Evolutionary conservation across 2,888 invertebrate species (phyloP), one percentile per base, ranked within the genome.

Genomic region (Pilophorus perplexus): DNA sequence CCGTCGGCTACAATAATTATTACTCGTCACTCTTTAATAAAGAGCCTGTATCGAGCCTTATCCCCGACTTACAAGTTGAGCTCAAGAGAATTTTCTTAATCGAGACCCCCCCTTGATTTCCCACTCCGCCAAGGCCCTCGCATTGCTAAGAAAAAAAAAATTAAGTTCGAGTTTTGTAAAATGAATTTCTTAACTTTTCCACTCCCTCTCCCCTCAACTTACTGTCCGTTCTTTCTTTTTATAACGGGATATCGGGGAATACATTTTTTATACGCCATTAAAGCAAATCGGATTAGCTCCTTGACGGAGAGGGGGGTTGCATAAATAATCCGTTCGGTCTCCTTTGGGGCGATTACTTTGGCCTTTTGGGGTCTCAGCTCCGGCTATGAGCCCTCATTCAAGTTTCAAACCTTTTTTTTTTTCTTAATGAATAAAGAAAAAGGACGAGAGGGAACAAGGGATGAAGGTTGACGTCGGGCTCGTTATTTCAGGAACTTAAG

Each of bases 281-380:
- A 52, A 27, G 52, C 52, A 52, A 50, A 52, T 27, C 52, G 27
- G 52, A 52, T 52, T 52, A 52, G 27, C 23, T 28, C 27, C 27
- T 52, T 52, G 52, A 52, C 28, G 52, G 52, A 33, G 52, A n/a
- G n/a, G n/a, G n/a, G n/a, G n/a, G n/a, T n/a, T 27, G 52, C 52
- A 52, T 52, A 52, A 52, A 52, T 52, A 52, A 52, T 52, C 14
- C 27, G 52, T 10, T 25, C 27, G 52, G 28, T 14, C 28, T 33
- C 28, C 52, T 52, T 52, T 27, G n/a, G n/a, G 28, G 52, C 28
- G 52, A 52, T 52, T 52, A 52, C 52, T 23, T 52, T 5, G 52
- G 52, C 52, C 8, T 52, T 5, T 52, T 27, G 52, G 28, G 27
- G 42, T 2, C 4, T 16, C 16, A 8, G 40, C n/a, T 6, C 6